These are phyloP conservation scores for Stegodyphus mimosarum DNA, from an alignment of 1,140 invertebrate species.

Conservation along the genomic window DNA sequence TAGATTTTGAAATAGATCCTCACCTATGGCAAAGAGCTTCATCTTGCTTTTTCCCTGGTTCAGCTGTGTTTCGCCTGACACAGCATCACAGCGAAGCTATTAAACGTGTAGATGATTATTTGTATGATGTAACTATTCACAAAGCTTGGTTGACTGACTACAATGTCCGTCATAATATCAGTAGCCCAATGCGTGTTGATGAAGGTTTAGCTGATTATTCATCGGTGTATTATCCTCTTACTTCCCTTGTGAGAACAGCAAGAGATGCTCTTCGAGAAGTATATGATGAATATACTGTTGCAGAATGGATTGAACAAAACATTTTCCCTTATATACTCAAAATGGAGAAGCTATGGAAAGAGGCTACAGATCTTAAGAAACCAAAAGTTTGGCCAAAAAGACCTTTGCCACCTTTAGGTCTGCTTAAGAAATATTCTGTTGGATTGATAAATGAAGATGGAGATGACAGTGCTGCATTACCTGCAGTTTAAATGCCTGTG, in stretches of 20 bases:
- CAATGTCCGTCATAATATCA: slow-evolving; percentile 81
- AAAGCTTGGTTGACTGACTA: slow-evolving; percentile 83
- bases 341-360: slow-evolving; percentile 71
- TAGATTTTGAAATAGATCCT: slow-evolving; percentile 73
- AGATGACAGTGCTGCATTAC: slow-evolving; percentile 16
- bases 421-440: slow-evolving; percentile 63
- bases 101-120: slow-evolving; percentile 66
- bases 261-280: slow-evolving; percentile 76
- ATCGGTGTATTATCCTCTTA: slow-evolving; percentile 67
- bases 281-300: slow-evolving; percentile 79
- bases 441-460: slow-evolving; percentile 56
- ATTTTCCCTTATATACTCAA: slow-evolving; percentile 72
- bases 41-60: slow-evolving; percentile 73
- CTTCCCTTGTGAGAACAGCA: slow-evolving; percentile 74
- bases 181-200: slow-evolving; percentile 78
- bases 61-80: slow-evolving; percentile 73
- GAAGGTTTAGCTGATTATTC: slow-evolving; percentile 75
- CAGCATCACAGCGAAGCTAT: slow-evolving; percentile 72
- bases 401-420: slow-evolving; percentile 69
- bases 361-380: slow-evolving; percentile 70
- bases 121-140: slow-evolving; percentile 66
- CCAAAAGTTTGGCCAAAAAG: slow-evolving; percentile 73
- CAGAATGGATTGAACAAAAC: slow-evolving; percentile 81
- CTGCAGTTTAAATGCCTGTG: not conserved
- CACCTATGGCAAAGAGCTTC: slow-evolving; percentile 73